Base-by-base conservation (phyloP, 2,888 invertebrate genomes). In the Ormyrus nitidulus region DNA sequence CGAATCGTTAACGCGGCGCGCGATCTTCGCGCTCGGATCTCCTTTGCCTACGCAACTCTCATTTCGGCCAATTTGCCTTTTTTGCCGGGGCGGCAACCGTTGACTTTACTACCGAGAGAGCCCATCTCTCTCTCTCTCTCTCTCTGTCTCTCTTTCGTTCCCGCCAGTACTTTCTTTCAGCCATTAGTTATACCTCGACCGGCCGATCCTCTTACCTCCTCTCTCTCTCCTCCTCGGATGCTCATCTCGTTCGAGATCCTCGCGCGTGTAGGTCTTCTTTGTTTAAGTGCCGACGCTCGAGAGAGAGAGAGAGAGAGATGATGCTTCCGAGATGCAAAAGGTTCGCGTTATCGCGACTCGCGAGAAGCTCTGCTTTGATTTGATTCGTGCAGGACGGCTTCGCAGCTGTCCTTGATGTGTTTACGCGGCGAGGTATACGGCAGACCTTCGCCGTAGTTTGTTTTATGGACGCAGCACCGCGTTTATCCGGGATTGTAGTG, bases 11-110 rank as follows among this genome's bases (percentile, higher is more conserved):
- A 46, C 65, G 49, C 44, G 48, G 54, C 46, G 49, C 11, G 61
- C 61, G 51, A 73, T 78, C 61, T 56, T 11, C 64, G 69, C 10
- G 49, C 61, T 46, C 56, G 11, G 11, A 83, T 83, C 85, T 85
- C 85, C 86, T 87, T 86, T 88, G 83, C 84, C 83, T 86, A 84
- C 85, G 86, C 84, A 86, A 86, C 85, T 85, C 87, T 88, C 86
- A 86, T 87, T 88, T 88, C 82, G 84, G 86, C 85, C 86, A 87
- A 88, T 88, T 88, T 87, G 82, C 82, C 82, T 85, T 88, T 88
- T 89, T 88, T 86, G 84, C 82, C 83, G 81, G 85, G 84, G 85
- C 86, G 85, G 85, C 85, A 85, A 84, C 85, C 86, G 85, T 86
- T 86, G 86, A 86, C 85, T 87, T 86, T 86, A 86, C 85, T 84